Percentiles rank a stretch among this genome's conserved stretches.
phyloP scores from a whole-genome alignment of 1,140 invertebrate genomes.

The Eurosta solidaginis region DNA sequence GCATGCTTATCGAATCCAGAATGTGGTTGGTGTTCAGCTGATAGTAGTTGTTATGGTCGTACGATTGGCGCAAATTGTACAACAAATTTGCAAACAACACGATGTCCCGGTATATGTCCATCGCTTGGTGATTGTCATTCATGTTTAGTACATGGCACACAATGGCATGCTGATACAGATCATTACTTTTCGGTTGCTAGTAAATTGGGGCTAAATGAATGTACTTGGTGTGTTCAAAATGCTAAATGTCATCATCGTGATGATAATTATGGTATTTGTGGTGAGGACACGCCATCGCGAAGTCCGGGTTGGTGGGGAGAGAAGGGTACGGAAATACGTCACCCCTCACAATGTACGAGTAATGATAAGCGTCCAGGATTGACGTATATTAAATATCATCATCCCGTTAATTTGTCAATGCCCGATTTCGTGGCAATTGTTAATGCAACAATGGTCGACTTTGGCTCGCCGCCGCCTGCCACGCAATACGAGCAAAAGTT shows the following conservation, averaged over 20 bases:
- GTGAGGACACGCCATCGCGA: conserved; percentile 77
- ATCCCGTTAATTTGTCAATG: conserved; percentile 82
- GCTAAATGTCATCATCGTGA: conserved; percentile 86
- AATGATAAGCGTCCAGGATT: conserved; percentile 84
- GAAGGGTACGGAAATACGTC: conserved; percentile 77
- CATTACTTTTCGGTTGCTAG: conserved; percentile 70
- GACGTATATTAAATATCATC: conserved; percentile 84
- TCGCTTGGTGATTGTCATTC: conserved; percentile 85
- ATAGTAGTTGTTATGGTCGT: conserved; percentile 80
- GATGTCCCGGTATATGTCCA: conserved; percentile 87
- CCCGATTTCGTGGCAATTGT: conserved; percentile 85
- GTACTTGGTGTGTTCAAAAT: conserved; percentile 92
- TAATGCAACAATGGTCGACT: conserved; percentile 81
- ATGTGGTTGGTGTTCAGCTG: conserved; percentile 90
- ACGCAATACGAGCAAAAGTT: conserved; percentile 69
- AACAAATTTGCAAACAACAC: conserved; percentile 83
- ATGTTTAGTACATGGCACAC: conserved; percentile 75
- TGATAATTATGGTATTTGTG: conserved; percentile 82
- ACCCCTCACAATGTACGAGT: conserved; percentile 76
- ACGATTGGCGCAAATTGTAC: conserved; percentile 83
- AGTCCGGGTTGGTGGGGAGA: conserved; percentile 87
- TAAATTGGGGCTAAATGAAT: conserved; percentile 76
- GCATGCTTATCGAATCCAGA: conserved; percentile 87
- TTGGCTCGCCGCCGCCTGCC: conserved; percentile 68
- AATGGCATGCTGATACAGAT: conserved; percentile 52